Conservation (phyloP, 1,140 invertebrate genomes). For the Calephelis nemesis region DNA sequence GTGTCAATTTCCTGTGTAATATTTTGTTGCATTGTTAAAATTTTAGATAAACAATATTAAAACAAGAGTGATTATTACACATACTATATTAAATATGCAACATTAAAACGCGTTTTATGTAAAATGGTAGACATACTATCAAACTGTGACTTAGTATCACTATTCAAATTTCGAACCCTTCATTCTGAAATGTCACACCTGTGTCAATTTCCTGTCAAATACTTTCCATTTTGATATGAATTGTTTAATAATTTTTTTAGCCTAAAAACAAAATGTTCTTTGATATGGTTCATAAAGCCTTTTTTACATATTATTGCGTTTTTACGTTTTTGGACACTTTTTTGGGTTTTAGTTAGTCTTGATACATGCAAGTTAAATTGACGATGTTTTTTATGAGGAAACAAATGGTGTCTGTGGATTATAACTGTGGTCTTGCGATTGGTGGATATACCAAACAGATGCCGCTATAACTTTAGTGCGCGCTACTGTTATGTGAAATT, state of each 20-base stretch:
- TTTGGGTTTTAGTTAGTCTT: too few species aligned
- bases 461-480: too few species aligned
- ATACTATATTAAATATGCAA: not conserved
- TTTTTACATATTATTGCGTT: not conserved
- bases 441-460: too few species aligned
- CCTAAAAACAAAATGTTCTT: not conserved
- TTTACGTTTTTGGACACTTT: too few species aligned
- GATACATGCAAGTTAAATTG: too few species aligned
- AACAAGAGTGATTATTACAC: not conserved
- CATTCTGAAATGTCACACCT: not conserved
- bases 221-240: not conserved
- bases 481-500: too few species aligned
- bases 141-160: not conserved
- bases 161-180: not conserved
- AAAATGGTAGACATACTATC: not conserved
- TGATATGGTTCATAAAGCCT: not conserved
- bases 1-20: constrained; percentile 23
- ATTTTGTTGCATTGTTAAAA: constrained; percentile 6
- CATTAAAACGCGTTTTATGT: not conserved
- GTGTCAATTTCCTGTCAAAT: constrained; percentile 11
- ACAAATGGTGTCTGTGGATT: too few species aligned
- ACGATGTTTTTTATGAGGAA: too few species aligned
- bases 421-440: too few species aligned
- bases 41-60: not conserved
- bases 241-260: not conserved